Evolutionary conservation across 2,888 invertebrate species (phyloP), one percentile per base, ranked within the genome.

Genomic region (Taphrorychus bicolor): DNA sequence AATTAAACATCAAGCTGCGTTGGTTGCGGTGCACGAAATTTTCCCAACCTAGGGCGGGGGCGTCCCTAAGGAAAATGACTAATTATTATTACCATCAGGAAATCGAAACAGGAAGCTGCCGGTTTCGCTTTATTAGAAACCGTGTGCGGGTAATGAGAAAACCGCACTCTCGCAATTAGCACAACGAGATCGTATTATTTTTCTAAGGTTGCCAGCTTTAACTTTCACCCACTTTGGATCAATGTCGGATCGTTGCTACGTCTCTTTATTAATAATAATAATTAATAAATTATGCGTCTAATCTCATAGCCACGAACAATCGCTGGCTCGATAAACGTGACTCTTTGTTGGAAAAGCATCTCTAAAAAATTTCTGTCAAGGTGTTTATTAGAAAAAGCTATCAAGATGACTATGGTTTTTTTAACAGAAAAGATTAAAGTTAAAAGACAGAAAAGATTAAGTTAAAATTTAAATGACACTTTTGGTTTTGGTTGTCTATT

Each of bases 91-190:
- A n/a, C n/a, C n/a, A 16, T 17, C 45, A 45, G 45, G 45, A 45
- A 45, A 45, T 45, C 14, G 17, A 45, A 45, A 17, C 45, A 45
- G 45, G 45, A 45, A 45, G 17, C 45, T 5, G 45, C 14, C 16
- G 45, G 45, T 45, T 16, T 45, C 45, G 45, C 45, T 45, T 45
- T 45, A 45, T 45, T 16, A 45, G 45, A 16, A 45, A 45, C 45
- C 14, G 17, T 17, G 17, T 16, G 17, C 17, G 17, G 17, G 14
- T 45, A 45, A 45, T 45, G 45, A 45, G 45, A 45, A 45, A 45
- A 45, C 4, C 16, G 16, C 16, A 45, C 45, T 2, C 17, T 14
- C 16, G 45, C 45, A 45, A 45, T 45, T 45, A 45, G 17, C 45
- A 32, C 45, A 45, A 14, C 45, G 45, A 45, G 45, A 45, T 45